phyloP scores from a whole-genome alignment of 2,888 invertebrate species.

The Carcina quercana region DNA sequence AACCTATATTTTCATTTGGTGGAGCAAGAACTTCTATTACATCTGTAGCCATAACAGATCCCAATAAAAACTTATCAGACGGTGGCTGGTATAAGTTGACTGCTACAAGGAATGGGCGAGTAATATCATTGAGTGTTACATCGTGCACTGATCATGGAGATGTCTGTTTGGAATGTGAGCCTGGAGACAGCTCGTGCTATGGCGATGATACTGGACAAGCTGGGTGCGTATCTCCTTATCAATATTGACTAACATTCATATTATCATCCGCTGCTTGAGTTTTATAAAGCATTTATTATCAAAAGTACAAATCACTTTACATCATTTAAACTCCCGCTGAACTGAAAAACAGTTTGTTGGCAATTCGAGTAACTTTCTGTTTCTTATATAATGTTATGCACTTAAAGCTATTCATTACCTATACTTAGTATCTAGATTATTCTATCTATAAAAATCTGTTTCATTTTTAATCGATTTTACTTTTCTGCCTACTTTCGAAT shows the following conservation, averaged over 20 bases:
- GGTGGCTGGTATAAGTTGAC: conserved; percentile 95
- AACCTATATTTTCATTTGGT: conserved; percentile 91
- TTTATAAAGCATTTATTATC: background rate
- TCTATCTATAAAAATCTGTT: too few relatives aligned
- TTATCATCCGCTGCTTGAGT: background rate
- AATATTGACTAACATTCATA: background rate
- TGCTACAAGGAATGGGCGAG: conserved; percentile 91
- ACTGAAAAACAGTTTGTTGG: too few relatives aligned
- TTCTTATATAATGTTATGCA: too few relatives aligned
- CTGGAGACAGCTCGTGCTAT: conserved; percentile 88
- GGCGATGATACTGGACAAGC: conserved; percentile 90
- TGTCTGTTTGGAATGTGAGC: conserved; percentile 88
- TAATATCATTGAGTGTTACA: conserved; percentile 88
- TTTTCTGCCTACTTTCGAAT: too few relatives aligned
- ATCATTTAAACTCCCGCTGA: too few relatives aligned
- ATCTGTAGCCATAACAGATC: conserved; percentile 80
- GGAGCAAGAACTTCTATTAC: conserved; percentile 92
- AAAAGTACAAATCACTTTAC: too few relatives aligned
- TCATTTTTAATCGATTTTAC: too few relatives aligned
- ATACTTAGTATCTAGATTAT: too few relatives aligned
- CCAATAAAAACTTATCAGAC: conserved; percentile 81
- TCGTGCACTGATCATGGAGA: conserved; percentile 91
- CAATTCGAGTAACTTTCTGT: too few relatives aligned
- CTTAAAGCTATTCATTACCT: too few relatives aligned
- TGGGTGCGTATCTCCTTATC: conserved; percentile 78